Base-by-base conservation (phyloP, 2,888 invertebrate genomes). In the Sminthurides aquaticus region DNA sequence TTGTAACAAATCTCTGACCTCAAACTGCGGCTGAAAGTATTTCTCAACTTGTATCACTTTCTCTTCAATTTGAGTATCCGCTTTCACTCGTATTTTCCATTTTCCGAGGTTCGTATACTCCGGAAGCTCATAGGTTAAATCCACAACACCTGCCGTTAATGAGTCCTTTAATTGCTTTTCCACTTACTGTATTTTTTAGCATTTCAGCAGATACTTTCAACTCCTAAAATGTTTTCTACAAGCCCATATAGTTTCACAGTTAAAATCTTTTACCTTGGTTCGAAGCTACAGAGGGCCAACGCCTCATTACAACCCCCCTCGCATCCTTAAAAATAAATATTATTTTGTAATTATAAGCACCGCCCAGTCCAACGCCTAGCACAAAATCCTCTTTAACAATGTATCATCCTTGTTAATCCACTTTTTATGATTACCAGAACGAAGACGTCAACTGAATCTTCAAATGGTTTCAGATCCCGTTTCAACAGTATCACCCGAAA, bases 61-160 rank as follows among this genome's bases (percentile, higher is more conserved):
- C 64, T 78, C 76, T 65, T 78, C 76, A 3, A 76, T 69, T 71
- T 79, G 79, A 8, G 76, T 75, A 61, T 76, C 75, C 2, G 78
- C 77, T 65, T 76, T 74, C 0, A 78, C 77, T 55, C 76, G 74
- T 34, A 79, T 78, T 65, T 73, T 77, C 80, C 80, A 80, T 64
- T 74, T 73, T 1, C 80, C 80, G 58, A 77, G 74, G 65, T 78
- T 76, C n/a, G 78, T 75, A 48, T 78, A 75, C 60, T 76, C 75
- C 3, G 79, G 79, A 49, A 79, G 72, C 48, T 75, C 75, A 64
- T 78, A 79, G 25, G 67, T 66, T 65, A 78, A 69, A 61, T 77
- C 78, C 3, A 78, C 76, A 2, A 80, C 78, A 49, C 80, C 80
- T 77, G 68, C n/a, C n/a, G n/a, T n/a, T n/a, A n/a, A n/a, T n/a